Conservation (phyloP, 2,113 vertebrate genomes). For the Eolophus roseicapilla region DNA sequence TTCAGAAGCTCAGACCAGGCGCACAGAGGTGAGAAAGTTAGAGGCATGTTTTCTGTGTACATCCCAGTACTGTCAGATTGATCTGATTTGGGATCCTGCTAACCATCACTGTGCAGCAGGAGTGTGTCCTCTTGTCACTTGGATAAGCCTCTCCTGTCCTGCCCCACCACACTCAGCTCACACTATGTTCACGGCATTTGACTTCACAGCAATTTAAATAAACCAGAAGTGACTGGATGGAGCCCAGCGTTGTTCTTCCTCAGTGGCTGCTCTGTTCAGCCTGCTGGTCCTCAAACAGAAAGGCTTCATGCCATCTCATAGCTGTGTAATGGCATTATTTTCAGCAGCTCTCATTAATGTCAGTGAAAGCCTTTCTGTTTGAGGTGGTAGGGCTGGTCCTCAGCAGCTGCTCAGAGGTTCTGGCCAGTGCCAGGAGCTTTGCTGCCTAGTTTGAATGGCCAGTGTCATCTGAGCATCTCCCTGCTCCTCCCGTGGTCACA, state of each 20-base stretch:
- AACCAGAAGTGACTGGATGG: neutral
- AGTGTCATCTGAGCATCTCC: neutral
- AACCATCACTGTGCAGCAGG: neutral
- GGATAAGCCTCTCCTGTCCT: neutral
- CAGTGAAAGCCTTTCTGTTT: slow-evolving; percentile 64
- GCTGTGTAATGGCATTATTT: slow-evolving; percentile 49
- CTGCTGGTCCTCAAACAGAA: neutral
- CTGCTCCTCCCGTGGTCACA: neutral
- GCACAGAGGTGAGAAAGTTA: neutral
- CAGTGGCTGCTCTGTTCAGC: neutral
- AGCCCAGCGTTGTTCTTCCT: neutral
- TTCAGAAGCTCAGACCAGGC: neutral
- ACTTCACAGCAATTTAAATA: neutral
- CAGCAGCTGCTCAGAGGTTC: slow-evolving; percentile 40
- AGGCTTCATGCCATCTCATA: neutral
- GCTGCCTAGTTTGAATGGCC: neutral
- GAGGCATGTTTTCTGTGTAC: neutral
- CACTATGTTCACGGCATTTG: neutral
- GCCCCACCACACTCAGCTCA: neutral
- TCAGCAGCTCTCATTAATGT: neutral
- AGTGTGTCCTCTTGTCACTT: neutral
- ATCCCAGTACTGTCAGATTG: neutral
- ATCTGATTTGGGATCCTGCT: neutral
- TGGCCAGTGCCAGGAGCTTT: slow-evolving; percentile 42
- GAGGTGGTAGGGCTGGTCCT: neutral